Evolutionary conservation across 2,888 invertebrate species (phyloP).

Genomic region (Escarpia spicata): DNA sequence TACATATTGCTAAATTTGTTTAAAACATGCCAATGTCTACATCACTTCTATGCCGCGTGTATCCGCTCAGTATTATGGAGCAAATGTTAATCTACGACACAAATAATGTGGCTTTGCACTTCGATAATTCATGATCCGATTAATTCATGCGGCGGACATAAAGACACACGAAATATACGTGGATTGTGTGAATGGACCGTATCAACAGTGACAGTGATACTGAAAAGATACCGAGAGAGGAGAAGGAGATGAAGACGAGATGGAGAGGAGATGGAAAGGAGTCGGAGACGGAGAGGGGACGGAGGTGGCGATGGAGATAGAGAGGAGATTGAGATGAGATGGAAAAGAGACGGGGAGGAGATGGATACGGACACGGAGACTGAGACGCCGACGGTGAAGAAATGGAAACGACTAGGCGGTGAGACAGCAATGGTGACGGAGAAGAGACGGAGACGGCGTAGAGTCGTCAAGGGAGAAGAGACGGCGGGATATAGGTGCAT

Average conservation of each 20-base stretch:
- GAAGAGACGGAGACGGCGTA: neutral
- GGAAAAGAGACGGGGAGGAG: neutral
- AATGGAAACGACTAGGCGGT: neutral
- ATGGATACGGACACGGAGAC: neutral
- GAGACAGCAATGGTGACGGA: neutral
- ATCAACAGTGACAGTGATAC: neutral
- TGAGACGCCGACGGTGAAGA: neutral
- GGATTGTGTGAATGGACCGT: neutral
- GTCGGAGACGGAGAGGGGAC: neutral
- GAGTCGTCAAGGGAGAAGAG: neutral
- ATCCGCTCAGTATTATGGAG: too few species aligned
- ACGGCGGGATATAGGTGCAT: neutral
- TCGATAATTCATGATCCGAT: neutral
- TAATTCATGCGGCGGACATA: neutral
- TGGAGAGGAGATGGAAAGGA: neutral
- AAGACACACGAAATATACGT: neutral
- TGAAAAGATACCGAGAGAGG: neutral
- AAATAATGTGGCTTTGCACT: neutral
- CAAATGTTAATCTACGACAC: neutral
- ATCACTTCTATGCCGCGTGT: too few species aligned
- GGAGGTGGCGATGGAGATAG: neutral
- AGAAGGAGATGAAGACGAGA: neutral
- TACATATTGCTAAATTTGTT: too few species aligned
- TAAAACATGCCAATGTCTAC: too few species aligned
- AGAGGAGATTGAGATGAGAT: neutral